Evolutionary conservation across 2,888 invertebrate genomes (phyloP), one percentile per base, ranked within the genome.

Genomic region (Neuroscelio doddi): DNA sequence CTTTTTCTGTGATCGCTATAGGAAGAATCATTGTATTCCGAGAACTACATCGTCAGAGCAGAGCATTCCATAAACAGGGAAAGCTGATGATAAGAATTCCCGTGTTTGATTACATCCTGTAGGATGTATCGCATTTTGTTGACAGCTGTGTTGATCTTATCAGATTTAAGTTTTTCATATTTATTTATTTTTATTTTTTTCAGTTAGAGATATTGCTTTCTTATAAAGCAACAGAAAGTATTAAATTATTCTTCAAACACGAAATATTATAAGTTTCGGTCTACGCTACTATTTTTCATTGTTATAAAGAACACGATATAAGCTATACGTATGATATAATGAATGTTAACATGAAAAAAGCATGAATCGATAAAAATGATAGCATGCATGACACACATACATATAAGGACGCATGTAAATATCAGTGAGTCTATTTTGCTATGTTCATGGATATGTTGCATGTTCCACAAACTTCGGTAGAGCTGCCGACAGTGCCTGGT

Each of bases 401-500:
- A 17, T 16, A 38, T 16, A 38, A 1, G 38, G 38, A 38, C 17
- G 17, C n/a, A 16, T 36, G 36, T 36, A 36, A 38, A 16, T 38
- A 38, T 17, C 16, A 38, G 17, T n/a, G 17, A 7, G 38, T 14
- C 15, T 8, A 38, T n/a, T 38, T 38, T 17, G 16, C 30, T 8
- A 26, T 4, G 30, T 3, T 3, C 30, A 30, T 30, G 30, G 3
- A 21, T 21, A 5, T 21, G 21, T 21, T 21, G 30, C 30, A 30
- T 30, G 30, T 30, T 30, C 3, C 30, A 30, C 30, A 30, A 10
- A 3, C 3, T 9, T 30, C 30, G 30, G 2, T 3, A 3, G 38
- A 15, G 38, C 38, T 16, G 17, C 17, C 16, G 38, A 38, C 38
- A 17, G 8, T 1, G 38, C 30, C 9, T 3, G 30, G 2, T 3